phyloP scores from a whole-genome alignment of 2,797 vertebrate species.

The Spheniscus humboldti region DNA sequence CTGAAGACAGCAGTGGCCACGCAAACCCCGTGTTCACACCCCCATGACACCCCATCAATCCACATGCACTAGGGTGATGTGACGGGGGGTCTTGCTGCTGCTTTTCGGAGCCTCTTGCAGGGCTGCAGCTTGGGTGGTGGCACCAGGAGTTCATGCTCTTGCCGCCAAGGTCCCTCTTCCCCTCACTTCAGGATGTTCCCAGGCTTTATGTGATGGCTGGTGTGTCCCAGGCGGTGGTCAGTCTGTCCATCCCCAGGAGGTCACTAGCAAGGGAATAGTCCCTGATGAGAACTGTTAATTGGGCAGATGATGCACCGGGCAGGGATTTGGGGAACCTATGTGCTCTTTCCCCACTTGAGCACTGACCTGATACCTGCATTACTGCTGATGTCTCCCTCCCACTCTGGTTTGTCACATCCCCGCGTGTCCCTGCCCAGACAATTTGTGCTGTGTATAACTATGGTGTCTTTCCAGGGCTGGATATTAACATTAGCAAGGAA shows the following conservation, averaged over 20 bases:
- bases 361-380: not conserved
- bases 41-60: too few species aligned
- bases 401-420: not conserved
- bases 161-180: not conserved
- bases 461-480: not conserved
- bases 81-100: not conserved
- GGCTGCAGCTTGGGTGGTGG: not conserved
- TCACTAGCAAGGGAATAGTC: not conserved
- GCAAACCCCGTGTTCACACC: fast-evolving
- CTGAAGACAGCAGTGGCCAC: not conserved
- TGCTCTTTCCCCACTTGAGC: not conserved
- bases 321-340: not conserved
- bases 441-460: not conserved
- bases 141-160: not conserved
- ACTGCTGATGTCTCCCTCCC: not conserved
- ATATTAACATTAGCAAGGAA: not conserved
- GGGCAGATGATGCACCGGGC: not conserved
- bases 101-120: not conserved
- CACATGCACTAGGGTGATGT: fast-evolving
- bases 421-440: fast-evolving
- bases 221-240: fast-evolving
- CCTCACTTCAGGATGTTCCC: not conserved
- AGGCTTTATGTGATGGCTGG: not conserved
- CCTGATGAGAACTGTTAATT: not conserved
- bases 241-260: not conserved